These are phyloP conservation scores for Chloroclysta siterata DNA, from an alignment of 2,888 invertebrate genomes.

Conservation along the genomic window DNA sequence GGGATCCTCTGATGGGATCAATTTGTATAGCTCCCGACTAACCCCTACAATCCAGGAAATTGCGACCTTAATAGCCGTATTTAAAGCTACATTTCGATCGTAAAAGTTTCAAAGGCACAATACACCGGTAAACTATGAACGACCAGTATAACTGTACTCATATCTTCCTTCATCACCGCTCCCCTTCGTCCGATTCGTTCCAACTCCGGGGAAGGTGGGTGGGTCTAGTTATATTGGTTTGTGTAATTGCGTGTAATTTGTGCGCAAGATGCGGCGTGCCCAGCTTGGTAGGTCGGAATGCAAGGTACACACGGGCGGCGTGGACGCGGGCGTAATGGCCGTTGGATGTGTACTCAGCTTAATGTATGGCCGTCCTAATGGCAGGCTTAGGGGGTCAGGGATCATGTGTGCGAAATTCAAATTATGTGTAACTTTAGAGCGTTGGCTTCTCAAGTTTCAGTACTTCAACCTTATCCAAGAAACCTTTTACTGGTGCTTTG, in stretches of 20 bases:
- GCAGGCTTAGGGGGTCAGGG: slow-evolving; percentile 33
- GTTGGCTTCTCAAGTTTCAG: slow-evolving; percentile 7
- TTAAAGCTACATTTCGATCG: slow-evolving; percentile 59
- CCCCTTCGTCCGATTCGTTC: slow-evolving; percentile 37
- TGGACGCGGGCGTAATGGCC: slow-evolving; percentile 30
- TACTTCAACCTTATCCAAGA: background rate
- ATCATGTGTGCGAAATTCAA: slow-evolving; percentile 29
- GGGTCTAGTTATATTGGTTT: slow-evolving; percentile 46
- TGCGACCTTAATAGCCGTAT: slow-evolving; percentile 55
- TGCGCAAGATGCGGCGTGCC: slow-evolving; percentile 62
- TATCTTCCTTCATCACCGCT: slow-evolving; percentile 36
- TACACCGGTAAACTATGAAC: slow-evolving; percentile 64
- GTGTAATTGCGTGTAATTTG: slow-evolving; percentile 59
- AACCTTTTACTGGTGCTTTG: background rate
- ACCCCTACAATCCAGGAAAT: slow-evolving; percentile 53
- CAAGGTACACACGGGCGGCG: slow-evolving; percentile 22
- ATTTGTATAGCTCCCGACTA: slow-evolving; percentile 74
- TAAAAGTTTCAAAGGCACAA: slow-evolving; percentile 58
- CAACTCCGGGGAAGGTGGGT: slow-evolving; percentile 31
- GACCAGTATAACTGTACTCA: slow-evolving; percentile 58
- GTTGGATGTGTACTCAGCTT: slow-evolving; percentile 31
- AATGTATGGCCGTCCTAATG: slow-evolving; percentile 38
- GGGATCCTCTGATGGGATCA: slow-evolving; percentile 64
- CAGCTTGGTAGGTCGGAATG: slow-evolving; percentile 55
- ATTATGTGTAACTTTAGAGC: slow-evolving; percentile 19